Evolutionary conservation across 2,113 vertebrate genomes (phyloP), one percentile per base, ranked within the genome.

Genomic region (Tenebrosternarchus preto): DNA sequence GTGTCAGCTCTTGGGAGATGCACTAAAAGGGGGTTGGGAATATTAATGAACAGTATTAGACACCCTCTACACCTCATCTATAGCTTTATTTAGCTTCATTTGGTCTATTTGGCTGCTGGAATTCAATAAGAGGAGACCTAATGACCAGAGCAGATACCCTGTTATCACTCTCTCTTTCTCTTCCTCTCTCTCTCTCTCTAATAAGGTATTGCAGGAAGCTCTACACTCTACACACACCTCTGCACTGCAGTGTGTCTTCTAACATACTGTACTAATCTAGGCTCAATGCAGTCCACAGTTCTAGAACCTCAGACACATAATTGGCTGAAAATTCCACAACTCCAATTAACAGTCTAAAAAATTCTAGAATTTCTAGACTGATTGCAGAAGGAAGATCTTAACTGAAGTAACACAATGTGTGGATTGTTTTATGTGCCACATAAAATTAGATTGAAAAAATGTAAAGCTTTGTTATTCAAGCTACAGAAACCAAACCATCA

Each of bases 91-190:
- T 88, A 87, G 85, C 89, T 88, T 89, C 60, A 87, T 89, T 88
- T 86, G 82, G 86, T 87, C 88, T 91, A 89, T 93, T 92, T 86
- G 84, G 86, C 83, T 84, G 83, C 31, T 83, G 9, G 39, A 85
- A 90, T 88, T 91, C 90, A 89, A 66, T 78, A 88, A 83, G 88
- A 88, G 87, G 61, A 87, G 85, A 76, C 89, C 90, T 92, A 93
- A 94, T 93, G 92, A 92, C 92, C 90, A 89, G 90, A 92, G 88
- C 91, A 92, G 90, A 90, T 92, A 90, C 86, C 88, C 88, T 90
- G 91, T 92, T 92, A 92, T 92, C 90, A 91, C 88, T 78, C 83
- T 64, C 69, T 74, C 63, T 50, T 59, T 76, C 88, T 88, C 89
- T 85, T 86, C 80, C 88, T 88, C 87, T 88, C 91, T 90, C 92